Base-by-base conservation (phyloP, 2,797 vertebrate genomes). In the Zalophus californianus region DNA sequence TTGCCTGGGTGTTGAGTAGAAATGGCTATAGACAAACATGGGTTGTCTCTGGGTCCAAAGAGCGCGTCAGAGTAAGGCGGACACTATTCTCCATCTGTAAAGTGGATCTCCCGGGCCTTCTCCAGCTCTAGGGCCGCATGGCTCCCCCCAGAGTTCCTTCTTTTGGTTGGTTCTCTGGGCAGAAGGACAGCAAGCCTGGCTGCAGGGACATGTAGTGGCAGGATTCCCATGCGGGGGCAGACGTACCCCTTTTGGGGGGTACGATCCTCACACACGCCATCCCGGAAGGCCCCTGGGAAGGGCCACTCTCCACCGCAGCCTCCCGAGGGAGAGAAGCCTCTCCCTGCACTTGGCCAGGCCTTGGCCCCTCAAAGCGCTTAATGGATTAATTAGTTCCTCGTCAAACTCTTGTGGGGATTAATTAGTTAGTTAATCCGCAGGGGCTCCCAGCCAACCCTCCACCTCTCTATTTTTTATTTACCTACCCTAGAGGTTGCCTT, bases 311-410 rank as follows among this genome's bases (percentile, higher is more conserved):
- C 0, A 44, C 3, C 0, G 16, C 70, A 48, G 9, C 29, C 54
- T 52, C 54, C 11, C 0, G 9, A 78, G 86, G 27, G 23, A 48
- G 11, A 1, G 68, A 21, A 41, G 44, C 78, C 44, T 90, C 70
- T 48, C 27, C 20, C 23, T n/a, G 90, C 29, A n/a, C 90, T 94
- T 80, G 91, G 85, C 78, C 41, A 52, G 73, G 78, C 54, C 15
- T 79, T 12, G 9, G 89, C 56, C 92, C 56, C 82, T 92, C 77
- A 41, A 16, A 56, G 62, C 32, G 16, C 89, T 97, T 97, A 97
- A 48, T 8, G 41, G 97, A 97, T 97, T 97, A 97, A 95, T 97
- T 97, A 96, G 96, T 96, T 97, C 94, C 96, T 95, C 29, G 0
- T 96, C 96, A 94, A 92, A 95, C 90, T 93, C 83, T 90, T 96